Evolutionary conservation across 2,113 vertebrate species (phyloP).

Genomic region (Bombycilla garrulus): DNA sequence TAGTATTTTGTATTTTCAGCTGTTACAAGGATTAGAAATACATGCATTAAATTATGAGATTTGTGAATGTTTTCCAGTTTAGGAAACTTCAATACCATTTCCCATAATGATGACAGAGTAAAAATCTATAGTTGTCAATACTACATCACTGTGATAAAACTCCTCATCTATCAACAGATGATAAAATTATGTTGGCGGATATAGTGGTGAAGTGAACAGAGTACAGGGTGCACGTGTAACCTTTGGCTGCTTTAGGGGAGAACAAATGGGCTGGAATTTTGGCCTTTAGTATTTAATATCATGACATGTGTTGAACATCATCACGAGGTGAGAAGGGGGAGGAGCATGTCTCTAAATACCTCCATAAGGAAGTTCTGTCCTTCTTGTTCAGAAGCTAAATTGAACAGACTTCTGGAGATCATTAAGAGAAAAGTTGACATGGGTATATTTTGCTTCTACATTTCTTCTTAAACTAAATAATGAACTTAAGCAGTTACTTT

Average conservation of each 20-base stretch:
- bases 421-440: neutral
- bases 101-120: neutral
- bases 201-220: neutral
- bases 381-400: neutral
- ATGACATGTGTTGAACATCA: neutral
- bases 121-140: neutral
- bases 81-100: neutral
- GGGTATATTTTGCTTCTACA: neutral
- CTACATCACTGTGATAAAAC: neutral
- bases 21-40: neutral
- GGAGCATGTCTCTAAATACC: no score
- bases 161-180: neutral
- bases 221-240: rapidly evolving
- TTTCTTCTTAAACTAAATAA: neutral
- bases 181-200: neutral
- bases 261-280: neutral
- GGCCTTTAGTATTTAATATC: neutral
- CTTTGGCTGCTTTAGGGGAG: neutral
- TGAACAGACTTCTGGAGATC: neutral
- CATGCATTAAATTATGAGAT: neutral
- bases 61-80: neutral
- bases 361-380: neutral
- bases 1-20: neutral
- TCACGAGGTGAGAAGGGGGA: neutral
- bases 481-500: neutral